Conservation (phyloP, 2,888 invertebrate genomes). For the Pterobdella sp. region DNA sequence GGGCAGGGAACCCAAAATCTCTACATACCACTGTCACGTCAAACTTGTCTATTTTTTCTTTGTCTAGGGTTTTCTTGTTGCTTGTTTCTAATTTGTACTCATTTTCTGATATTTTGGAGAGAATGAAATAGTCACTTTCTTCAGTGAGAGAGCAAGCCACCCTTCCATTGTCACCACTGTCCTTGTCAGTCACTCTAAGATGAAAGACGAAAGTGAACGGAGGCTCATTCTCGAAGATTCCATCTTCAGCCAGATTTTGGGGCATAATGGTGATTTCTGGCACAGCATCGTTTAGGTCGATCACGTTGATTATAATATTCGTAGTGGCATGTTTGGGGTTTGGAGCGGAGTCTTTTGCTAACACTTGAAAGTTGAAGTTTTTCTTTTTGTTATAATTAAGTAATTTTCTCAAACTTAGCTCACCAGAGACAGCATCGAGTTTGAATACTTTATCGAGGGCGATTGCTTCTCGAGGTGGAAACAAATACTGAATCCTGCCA, state of each 20-base stretch:
- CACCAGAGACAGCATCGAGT: constrained; percentile 5
- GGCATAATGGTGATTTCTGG: constrained; percentile 10
- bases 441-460: background rate
- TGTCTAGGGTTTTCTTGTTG: background rate
- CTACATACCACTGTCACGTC: background rate
- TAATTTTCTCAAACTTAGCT: background rate
- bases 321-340: background rate
- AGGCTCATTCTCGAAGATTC: constrained; percentile 13
- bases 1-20: constrained; percentile 11
- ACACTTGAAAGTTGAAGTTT: background rate
- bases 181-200: background rate
- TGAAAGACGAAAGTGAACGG: constrained; percentile 12
- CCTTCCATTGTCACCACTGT: constrained; percentile 18
- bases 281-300: constrained; percentile 19
- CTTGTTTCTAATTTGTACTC: background rate
- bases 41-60: background rate
- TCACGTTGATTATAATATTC: background rate
- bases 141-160: background rate
- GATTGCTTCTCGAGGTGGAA: background rate
- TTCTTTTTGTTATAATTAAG: background rate
- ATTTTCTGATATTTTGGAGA: background rate
- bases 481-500: constrained; percentile 8
- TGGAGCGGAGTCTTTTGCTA: background rate
- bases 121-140: background rate
- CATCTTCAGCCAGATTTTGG: background rate